Evolutionary conservation across 1,140 invertebrate genomes (phyloP).

Genomic region (Eueides isabella): DNA sequence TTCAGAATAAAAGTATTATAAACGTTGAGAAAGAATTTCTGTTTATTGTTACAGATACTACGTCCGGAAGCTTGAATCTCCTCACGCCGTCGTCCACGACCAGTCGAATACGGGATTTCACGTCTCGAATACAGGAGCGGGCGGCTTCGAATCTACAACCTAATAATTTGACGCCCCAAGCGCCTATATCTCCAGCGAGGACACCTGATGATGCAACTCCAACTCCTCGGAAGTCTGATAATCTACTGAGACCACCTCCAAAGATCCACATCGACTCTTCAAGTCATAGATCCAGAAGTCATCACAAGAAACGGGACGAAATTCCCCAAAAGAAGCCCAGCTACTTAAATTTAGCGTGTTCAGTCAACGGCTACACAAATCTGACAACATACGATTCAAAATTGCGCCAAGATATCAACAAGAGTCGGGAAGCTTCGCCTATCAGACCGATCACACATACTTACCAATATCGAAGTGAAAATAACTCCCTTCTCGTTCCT

Average conservation of each 20-base stretch:
- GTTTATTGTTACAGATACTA: slow-evolving; percentile 75
- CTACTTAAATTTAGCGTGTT: slow-evolving; percentile 93
- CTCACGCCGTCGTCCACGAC: slow-evolving; percentile 83
- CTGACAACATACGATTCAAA: slow-evolving; percentile 92
- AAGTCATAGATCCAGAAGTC: slow-evolving; percentile 68
- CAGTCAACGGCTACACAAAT: slow-evolving; percentile 94
- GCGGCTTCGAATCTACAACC: slow-evolving; percentile 67
- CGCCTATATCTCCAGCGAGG: slow-evolving; percentile 56
- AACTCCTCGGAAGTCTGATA: slow-evolving; percentile 61
- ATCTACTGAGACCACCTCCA: slow-evolving; percentile 72
- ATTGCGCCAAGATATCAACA: slow-evolving; percentile 86
- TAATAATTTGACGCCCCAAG: slow-evolving; percentile 49
- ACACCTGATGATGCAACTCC: slow-evolving; percentile 68
- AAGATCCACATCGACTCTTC: slow-evolving; percentile 65
- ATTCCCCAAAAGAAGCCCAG: slow-evolving; percentile 84
- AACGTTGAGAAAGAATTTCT: slow-evolving; percentile 17
- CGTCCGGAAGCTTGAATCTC: slow-evolving; percentile 83
- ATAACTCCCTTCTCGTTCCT: slow-evolving; percentile 80
- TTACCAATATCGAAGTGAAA: slow-evolving; percentile 84
- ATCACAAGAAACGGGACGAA: slow-evolving; percentile 72
- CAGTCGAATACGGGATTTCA: slow-evolving; percentile 83
- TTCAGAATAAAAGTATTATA: slow-evolving; percentile 4
- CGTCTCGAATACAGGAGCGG: slow-evolving; percentile 81
- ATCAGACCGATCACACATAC: slow-evolving; percentile 82
- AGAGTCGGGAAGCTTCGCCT: slow-evolving; percentile 86